phyloP scores from a whole-genome alignment of 2,888 invertebrate genomes.

The Cecidostiba fungosa region DNA sequence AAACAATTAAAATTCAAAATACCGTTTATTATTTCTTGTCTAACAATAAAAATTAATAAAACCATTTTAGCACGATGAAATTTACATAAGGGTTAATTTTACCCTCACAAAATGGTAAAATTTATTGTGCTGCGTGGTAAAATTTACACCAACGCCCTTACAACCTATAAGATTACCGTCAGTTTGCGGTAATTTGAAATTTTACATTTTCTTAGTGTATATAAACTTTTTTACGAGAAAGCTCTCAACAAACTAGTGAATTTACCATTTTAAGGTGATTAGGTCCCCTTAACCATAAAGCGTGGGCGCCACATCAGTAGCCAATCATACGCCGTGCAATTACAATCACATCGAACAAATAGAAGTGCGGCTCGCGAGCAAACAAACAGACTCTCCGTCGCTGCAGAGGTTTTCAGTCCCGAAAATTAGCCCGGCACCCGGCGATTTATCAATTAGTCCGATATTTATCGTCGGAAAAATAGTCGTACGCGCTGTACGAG shows the following conservation, averaged over 20 bases:
- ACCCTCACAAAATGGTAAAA: too few species aligned
- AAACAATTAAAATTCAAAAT: too few species aligned
- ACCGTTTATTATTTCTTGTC: too few species aligned
- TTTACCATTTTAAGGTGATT: not conserved
- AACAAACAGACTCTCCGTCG: not conserved
- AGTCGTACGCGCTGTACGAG: not conserved
- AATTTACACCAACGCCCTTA: too few species aligned
- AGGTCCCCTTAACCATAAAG: not conserved
- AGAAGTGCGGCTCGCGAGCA: not conserved
- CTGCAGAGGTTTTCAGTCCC: not conserved
- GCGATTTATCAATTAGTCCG: constrained; percentile 46
- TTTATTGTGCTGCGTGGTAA: too few species aligned
- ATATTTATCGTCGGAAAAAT: constrained; percentile 45
- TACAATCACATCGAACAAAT: constrained; percentile 26
- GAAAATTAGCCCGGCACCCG: constrained; percentile 33
- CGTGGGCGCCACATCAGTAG: not conserved
- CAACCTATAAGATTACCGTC: too few species aligned
- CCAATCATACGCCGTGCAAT: not conserved
- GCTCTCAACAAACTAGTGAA: not conserved
- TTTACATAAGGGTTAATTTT: too few species aligned
- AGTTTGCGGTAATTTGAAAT: too few species aligned
- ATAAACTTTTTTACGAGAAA: too few species aligned
- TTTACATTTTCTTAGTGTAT: too few species aligned
- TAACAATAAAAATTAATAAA: too few species aligned
- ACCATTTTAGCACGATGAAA: too few species aligned